A percentile compares a stretch with the other conserved stretches of the same genome.
Conservation (phyloP, 1,140 invertebrate species). For the Drosophila ercepeae region DNA sequence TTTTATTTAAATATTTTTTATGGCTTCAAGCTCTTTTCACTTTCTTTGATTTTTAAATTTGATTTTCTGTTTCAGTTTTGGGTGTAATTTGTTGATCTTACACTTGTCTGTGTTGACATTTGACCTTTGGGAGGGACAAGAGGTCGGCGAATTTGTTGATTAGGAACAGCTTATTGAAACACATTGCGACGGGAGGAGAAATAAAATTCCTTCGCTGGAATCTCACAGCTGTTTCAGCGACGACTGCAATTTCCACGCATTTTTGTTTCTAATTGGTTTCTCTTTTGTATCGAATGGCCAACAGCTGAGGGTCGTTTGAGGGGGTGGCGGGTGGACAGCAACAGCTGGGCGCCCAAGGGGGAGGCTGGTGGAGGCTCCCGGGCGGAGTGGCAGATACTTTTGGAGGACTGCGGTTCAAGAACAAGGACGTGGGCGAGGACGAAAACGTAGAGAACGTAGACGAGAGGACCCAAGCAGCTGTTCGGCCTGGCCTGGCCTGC, state of each 20-base stretch:
- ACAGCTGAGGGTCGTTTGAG: constrained; percentile 30
- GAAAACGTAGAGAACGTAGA: constrained; percentile 20
- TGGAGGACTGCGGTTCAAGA: constrained; percentile 35
- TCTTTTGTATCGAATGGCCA: constrained; percentile 11
- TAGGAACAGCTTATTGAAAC: constrained; percentile 63
- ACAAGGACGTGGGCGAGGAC: constrained; percentile 17
- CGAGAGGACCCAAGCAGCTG: constrained; percentile 65
- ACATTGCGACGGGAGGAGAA: constrained; percentile 45
- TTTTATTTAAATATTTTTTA: not conserved
- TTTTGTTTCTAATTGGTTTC: not conserved
- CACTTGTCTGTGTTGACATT: constrained; percentile 38
- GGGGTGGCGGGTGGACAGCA: constrained; percentile 12
- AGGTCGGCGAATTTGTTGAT: constrained; percentile 55
- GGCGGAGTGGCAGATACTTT: constrained; percentile 10
- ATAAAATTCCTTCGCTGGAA: constrained; percentile 13
- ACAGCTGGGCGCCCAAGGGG: constrained; percentile 31
- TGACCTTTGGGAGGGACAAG: constrained; percentile 42
- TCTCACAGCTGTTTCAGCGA: constrained; percentile 41
- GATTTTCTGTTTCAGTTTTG: constrained; percentile 19
- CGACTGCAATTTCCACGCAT: constrained; percentile 10
- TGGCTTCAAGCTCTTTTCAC: not conserved
- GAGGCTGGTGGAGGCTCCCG: not conserved
- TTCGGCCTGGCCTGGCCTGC: constrained; percentile 78
- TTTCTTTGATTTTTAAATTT: constrained; percentile 38
- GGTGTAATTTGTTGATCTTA: not conserved